Evolutionary conservation across 1,140 invertebrate genomes (phyloP).

Genomic region (Gryllus bimaculatus): DNA sequence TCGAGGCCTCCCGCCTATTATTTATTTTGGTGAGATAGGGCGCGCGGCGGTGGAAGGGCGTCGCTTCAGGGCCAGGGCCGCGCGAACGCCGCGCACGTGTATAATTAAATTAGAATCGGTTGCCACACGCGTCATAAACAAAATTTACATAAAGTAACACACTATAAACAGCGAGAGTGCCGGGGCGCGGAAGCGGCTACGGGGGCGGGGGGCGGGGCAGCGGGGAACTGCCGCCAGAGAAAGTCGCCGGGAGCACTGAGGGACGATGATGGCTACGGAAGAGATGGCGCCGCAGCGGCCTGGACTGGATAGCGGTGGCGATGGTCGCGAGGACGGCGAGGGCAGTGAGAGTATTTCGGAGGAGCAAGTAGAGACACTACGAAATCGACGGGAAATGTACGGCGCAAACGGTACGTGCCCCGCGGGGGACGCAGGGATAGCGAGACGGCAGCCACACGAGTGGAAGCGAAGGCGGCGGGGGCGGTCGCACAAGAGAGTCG

Average conservation of each 20-base stretch:
- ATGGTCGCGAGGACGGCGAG: not conserved
- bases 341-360: too few species aligned
- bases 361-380: too few species aligned
- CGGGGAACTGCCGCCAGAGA: not conserved
- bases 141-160: slow-evolving; percentile 6
- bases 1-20: not conserved
- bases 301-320: not conserved
- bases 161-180: not conserved
- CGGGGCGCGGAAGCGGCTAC: not conserved
- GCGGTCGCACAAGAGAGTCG: too few species aligned
- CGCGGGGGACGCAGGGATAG: too few species aligned
- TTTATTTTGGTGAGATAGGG: not conserved
- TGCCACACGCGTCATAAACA: slow-evolving; percentile 3
- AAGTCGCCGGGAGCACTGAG: not conserved
- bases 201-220: not conserved
- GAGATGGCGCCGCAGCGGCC: too few species aligned
- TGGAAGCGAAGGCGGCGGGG: too few species aligned
- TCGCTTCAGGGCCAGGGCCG: not conserved
- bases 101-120: not conserved
- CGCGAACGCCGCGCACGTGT: not conserved
- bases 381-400: too few species aligned
- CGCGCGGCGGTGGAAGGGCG: not conserved
- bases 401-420: too few species aligned
- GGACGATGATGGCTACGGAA: not conserved
- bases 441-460: too few species aligned